Base-by-base conservation (phyloP, 2,888 invertebrate species). In the Heliothis peltigera region DNA sequence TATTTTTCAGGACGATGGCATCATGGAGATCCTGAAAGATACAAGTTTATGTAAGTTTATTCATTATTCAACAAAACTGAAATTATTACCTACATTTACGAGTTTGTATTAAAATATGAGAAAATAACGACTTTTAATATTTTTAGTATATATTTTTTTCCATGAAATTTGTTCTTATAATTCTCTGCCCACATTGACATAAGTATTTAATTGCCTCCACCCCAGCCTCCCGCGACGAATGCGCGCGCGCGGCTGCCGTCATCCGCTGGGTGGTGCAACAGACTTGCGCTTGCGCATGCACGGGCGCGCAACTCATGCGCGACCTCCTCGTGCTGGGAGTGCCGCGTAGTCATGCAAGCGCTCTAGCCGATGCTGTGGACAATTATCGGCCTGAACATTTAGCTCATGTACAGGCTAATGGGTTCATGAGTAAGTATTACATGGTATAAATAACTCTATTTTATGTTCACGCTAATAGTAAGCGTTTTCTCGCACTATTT, bases 241-340 rank as follows among this genome's bases (percentile, higher is more conserved):
- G 90, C 69, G 94, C 94, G 0, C 91, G 94, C n/a, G 93, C 92
- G 0, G 91, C 91, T 0, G 94, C 92, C 0, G 91, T 87, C 0
- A 83, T 92, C 48, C 92, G 94, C 63, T 95, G 94, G 94, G 92
- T 92, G 55, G 71, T 92, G 49, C 83, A 84, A 10, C 91, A 92
- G 28, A 84, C 93, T 0, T 87, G 91, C 73, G 83, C 90, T 4
- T 86, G 91, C 71, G 77, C 82, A 1, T 94, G 94, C 73, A 69
- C 86, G 5, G 89, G 91, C 1, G 79, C 89, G 6, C 91, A 90
- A 77, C 86, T 94, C 15, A 84, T 88, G 2, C 82, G 91, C 0
- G 94, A 94, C 74, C 85, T 95, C 42, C 87, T 92, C 2, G 92
- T 95, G 73, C 83, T 94, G 39, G 94, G 93, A 0, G 91, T 92